Evolutionary conservation across 23 tunicate genomes (phyloP).

Genomic region (Ascidia mentula): DNA sequence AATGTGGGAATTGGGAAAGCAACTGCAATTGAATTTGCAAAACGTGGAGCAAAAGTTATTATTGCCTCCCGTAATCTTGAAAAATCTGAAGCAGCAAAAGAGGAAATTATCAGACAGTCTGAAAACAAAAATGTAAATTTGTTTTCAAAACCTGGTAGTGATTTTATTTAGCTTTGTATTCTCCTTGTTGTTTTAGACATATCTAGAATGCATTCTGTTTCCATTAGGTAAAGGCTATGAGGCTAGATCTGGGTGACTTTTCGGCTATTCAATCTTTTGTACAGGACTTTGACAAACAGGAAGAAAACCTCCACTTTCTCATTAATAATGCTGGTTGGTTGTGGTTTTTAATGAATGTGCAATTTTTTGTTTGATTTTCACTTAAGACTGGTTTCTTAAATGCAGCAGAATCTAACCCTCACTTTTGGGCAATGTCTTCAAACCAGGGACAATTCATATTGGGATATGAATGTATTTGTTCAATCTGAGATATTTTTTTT

Average conservation of each 20-base stretch:
- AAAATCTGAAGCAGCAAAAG: slow-evolving; percentile 19
- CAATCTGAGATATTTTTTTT: too few relatives aligned
- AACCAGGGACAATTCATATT: too few relatives aligned
- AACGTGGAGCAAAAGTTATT: slow-evolving; percentile 27
- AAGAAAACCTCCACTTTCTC: slow-evolving; percentile 29
- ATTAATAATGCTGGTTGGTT: slow-evolving; percentile 47
- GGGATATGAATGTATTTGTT: too few relatives aligned
- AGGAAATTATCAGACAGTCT: slow-evolving; percentile 17
- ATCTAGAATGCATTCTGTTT: not conserved
- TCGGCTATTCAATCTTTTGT: slow-evolving; percentile 27
- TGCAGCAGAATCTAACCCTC: too few relatives aligned
- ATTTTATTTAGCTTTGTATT: too few relatives aligned
- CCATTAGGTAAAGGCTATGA: slow-evolving; percentile 25
- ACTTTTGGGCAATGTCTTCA: too few relatives aligned
- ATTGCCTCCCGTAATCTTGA: slow-evolving; percentile 36
- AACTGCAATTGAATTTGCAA: slow-evolving; percentile 44
- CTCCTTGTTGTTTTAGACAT: not conserved
- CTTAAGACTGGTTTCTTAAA: not conserved
- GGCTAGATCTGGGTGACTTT: slow-evolving; percentile 25
- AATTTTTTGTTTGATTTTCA: not conserved
- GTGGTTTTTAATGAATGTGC: not conserved
- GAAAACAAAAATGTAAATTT: slow-evolving; percentile 40
- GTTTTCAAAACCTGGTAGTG: too few relatives aligned
- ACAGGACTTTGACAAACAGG: slow-evolving; percentile 11
- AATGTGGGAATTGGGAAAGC: slow-evolving; percentile 41